phyloP scores from a whole-genome alignment of 1,140 invertebrate species.

The Ceratoteleas bidentatus region DNA sequence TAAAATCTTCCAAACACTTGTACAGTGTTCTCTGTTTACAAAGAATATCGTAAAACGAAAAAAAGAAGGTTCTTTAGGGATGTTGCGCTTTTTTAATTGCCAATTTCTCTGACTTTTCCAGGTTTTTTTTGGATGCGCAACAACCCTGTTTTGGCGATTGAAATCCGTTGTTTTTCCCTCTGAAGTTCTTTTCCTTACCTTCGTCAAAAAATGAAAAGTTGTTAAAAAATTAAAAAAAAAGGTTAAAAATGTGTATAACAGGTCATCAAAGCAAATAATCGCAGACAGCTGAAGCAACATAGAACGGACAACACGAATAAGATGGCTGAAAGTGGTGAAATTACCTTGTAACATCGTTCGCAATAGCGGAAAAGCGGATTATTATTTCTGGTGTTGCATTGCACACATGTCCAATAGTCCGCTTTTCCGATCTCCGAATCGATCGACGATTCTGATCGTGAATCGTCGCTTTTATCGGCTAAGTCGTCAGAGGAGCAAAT shows the following conservation, averaged over 20 bases:
- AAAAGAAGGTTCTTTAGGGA: no score
- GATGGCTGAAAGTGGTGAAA: conserved; percentile 11
- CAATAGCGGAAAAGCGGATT: conserved; percentile 85
- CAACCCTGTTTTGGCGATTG: no score
- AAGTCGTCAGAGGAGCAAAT: conserved; percentile 67
- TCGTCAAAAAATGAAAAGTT: no score
- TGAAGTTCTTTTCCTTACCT: no score
- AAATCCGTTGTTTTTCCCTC: no score
- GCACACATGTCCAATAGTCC: conserved; percentile 85
- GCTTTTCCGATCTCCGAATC: conserved; percentile 82
- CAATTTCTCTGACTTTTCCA: no score
- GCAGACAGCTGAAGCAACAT: not conserved
- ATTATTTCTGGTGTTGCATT: conserved; percentile 84
- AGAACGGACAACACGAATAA: not conserved
- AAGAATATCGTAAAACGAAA: not conserved
- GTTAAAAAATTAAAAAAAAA: not conserved
- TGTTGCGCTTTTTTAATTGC: no score
- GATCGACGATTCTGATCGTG: conserved; percentile 76
- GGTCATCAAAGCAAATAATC: not conserved
- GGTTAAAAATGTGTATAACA: not conserved
- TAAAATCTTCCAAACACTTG: not conserved
- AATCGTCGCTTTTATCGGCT: conserved; percentile 82
- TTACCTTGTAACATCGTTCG: conserved; percentile 85
- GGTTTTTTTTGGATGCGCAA: no score
- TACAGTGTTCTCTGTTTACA: not conserved